A percentile compares a stretch with the other conserved stretches of the same genome.
Evolutionary conservation across 2,797 vertebrate genomes (phyloP).

Genomic region (Centroberyx gerrardi): DNA sequence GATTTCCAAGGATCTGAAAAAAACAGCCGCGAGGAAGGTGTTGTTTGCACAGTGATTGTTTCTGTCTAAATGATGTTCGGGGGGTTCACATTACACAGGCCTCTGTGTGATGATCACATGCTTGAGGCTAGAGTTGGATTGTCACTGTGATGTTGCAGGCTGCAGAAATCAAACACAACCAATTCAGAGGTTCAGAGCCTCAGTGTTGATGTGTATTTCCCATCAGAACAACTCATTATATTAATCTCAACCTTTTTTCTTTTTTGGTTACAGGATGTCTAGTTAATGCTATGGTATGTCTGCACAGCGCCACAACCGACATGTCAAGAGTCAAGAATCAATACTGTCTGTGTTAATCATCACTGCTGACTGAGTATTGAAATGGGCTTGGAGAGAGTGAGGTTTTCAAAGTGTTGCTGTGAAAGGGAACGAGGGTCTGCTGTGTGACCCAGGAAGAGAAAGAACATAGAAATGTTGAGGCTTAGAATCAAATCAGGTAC

Average conservation of each 20-base stretch:
- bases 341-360: not conserved
- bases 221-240: not conserved
- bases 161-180: not conserved
- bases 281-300: not conserved
- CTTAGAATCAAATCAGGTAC: not conserved
- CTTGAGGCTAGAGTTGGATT: conserved; percentile 27
- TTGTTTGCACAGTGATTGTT: conserved; percentile 24
- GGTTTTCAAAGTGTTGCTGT: not conserved
- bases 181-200: not conserved
- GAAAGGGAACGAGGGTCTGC: too few species aligned
- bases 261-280: not conserved
- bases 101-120: not conserved
- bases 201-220: not conserved
- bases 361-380: not conserved
- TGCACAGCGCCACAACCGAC: conserved; percentile 4
- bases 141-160: not conserved
- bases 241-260: not conserved
- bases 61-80: conserved; percentile 2
- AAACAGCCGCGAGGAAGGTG: conserved; percentile 2
- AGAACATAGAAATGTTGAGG: not conserved
- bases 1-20: conserved; percentile 9
- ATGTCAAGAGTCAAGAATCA: not conserved
- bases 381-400: not conserved
- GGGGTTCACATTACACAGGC: not conserved
- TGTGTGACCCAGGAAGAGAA: too few species aligned